Percentiles rank a stretch among this genome's conserved stretches.
phyloP scores from a whole-genome alignment of 2,113 vertebrate genomes.

The Asarcornis scutulata region DNA sequence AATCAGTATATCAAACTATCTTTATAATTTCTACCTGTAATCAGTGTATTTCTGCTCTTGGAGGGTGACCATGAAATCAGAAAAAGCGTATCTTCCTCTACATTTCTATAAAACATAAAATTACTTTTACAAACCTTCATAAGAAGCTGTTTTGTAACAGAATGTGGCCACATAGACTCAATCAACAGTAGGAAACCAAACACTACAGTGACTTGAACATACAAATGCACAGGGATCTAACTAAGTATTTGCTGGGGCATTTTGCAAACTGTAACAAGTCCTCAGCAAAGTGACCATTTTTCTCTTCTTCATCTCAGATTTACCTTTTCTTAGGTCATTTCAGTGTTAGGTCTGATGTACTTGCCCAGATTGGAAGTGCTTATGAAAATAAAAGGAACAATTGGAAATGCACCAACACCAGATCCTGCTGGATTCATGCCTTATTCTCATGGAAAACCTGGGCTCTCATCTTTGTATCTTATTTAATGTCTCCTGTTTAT shows the following conservation, averaged over 20 bases:
- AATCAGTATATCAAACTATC: background rate
- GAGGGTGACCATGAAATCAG: background rate
- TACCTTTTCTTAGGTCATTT: background rate
- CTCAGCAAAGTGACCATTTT: background rate
- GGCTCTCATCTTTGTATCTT: background rate
- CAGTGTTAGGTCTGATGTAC: background rate
- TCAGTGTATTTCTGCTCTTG: background rate
- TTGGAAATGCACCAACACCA: background rate
- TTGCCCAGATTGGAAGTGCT: background rate
- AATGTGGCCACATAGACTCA: background rate
- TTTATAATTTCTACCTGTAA: too few species aligned
- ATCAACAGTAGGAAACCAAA: background rate
- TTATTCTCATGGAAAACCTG: background rate
- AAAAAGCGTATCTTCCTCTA: rapidly evolving
- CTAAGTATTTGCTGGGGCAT: background rate
- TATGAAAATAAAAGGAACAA: background rate
- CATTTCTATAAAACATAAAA: background rate
- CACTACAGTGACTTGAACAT: background rate
- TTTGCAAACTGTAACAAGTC: background rate
- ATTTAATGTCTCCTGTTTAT: background rate
- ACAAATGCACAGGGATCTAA: background rate
- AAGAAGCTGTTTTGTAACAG: background rate
- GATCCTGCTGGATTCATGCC: background rate
- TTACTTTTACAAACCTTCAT: background rate
- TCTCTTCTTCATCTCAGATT: background rate